Evolutionary conservation across 64 coral and sea anemone species (phyloP), one percentile per base, ranked within the genome.

Genomic region (Stichodactyla mertensii): DNA sequence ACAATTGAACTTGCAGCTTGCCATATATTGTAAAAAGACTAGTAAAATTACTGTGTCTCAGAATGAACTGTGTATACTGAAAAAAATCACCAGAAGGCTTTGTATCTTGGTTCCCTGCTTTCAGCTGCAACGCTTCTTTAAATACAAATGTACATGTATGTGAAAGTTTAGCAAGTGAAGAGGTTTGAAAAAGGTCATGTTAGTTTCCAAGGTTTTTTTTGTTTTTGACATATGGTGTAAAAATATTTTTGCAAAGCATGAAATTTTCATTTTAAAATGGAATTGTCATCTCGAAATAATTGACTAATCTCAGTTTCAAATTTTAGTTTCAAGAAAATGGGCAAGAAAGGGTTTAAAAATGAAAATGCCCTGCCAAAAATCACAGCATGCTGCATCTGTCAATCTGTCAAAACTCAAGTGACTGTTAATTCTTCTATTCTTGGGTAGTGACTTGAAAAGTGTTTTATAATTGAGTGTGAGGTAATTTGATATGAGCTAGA

Each of bases 391-490:
- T 22, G 23, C 4, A 66, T 20, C 62, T 0, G 6, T n/a, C 62
- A 66, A 66, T n/a, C 19, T 64, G 61, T 64, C 61, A 64, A 66
- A 66, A 66, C 20, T 66, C 62, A 66, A 66, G 62, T 66, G 19
- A 6, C 7, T 66, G 12, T 66, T 66, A 66, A 74, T 74, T 74
- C 69, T 74, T 27, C 69, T 74, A 31, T 74, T 74, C 24, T 11
- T 74, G 23, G 69, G n/a, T 74, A 31, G 7, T 74, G 69, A 74
- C 22, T 74, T 74, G 69, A 74, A 31, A 74, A 74, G 69, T 74
- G 69, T 10, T 74, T 11, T n/a, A 74, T 74, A 74, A 74, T 74
- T 31, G 24, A 74, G 69, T 74, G n/a, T 69, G 69, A 74, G n/a
- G 69, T 74, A 74, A 27, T 23, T 28, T 74, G 69, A 74, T 74